These are phyloP conservation scores for Rhyzopertha dominica DNA, from an alignment of 1,140 invertebrate genomes.

Conservation along the genomic window DNA sequence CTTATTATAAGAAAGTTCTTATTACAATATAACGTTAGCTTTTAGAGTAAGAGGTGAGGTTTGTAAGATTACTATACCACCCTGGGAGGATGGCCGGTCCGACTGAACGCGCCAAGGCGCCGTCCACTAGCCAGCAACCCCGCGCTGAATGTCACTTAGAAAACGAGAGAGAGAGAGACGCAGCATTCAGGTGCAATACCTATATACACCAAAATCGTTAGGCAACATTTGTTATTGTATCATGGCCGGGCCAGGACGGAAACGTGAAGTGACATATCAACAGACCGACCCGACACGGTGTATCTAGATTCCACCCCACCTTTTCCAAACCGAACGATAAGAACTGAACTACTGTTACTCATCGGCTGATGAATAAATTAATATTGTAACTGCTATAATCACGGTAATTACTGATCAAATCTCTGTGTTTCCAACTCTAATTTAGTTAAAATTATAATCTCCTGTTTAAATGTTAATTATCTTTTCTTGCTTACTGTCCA, in stretches of 20 bases:
- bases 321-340: conserved; percentile 11
- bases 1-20: conserved; percentile 48
- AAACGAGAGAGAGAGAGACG: not conserved
- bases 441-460: conserved; percentile 29
- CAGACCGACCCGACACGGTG: conserved; percentile 26
- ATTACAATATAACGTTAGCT: conserved; percentile 46
- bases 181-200: conserved; percentile 6
- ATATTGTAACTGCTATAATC: conserved; percentile 13
- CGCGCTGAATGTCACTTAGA: not conserved
- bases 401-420: conserved; percentile 11
- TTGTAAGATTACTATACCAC: conserved; percentile 42
- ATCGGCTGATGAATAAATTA: too few relatives aligned
- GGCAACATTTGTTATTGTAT: conserved; percentile 6
- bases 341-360: conserved; percentile 5
- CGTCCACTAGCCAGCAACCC: too few relatives aligned
- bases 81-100: too few relatives aligned
- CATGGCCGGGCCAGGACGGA: conserved; percentile 3
- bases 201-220: too few relatives aligned
- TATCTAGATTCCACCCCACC: conserved; percentile 16
- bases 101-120: too few relatives aligned
- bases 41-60: conserved; percentile 46
- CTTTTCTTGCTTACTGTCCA: conserved; percentile 46
- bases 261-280: conserved; percentile 41
- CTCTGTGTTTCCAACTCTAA: conserved; percentile 35
- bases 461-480: conserved; percentile 39